phyloP scores from a whole-genome alignment of 2,113 vertebrate species.

The Dolichallabes microphthalmus region DNA sequence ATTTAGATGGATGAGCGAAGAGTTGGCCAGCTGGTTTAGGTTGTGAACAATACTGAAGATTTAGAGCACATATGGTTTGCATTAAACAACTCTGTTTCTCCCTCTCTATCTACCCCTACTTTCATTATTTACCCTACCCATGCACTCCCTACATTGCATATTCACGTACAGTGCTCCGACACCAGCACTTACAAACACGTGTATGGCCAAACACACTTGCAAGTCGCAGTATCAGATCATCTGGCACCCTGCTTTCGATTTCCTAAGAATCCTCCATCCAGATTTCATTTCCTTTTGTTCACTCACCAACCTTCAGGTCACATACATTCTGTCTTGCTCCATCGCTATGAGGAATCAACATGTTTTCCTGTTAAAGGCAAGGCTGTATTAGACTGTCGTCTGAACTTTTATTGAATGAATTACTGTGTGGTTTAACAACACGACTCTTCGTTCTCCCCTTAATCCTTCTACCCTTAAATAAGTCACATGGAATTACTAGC shows the following conservation, averaged over 20 bases:
- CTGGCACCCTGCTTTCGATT: not conserved
- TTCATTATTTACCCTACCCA: conserved; percentile 39
- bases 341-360: conserved; percentile 8
- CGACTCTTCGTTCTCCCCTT: conserved; percentile 9
- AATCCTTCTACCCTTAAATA: conserved; percentile 16
- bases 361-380: conserved; percentile 21
- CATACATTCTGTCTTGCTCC: not conserved
- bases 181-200: conserved; percentile 4
- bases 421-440: conserved; percentile 8
- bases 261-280: not conserved
- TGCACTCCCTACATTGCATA: conserved; percentile 25
- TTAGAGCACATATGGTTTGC: conserved; percentile 68
- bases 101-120: conserved; percentile 28
- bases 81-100: conserved; percentile 56
- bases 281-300: not conserved
- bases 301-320: not conserved
- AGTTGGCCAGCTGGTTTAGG: conserved; percentile 76
- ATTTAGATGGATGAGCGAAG: conserved; percentile 76
- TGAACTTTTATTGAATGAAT: conserved; percentile 32
- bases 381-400: not conserved
- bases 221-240: not conserved
- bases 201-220: conserved; percentile 8
- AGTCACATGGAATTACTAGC: conserved; percentile 35
- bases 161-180: not conserved
- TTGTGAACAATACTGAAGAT: conserved; percentile 73